A percentile compares a stretch with the other conserved stretches of the same genome.
phyloP scores from a whole-genome alignment of 1,140 invertebrate genomes.

The Hyles euphorbiae region DNA sequence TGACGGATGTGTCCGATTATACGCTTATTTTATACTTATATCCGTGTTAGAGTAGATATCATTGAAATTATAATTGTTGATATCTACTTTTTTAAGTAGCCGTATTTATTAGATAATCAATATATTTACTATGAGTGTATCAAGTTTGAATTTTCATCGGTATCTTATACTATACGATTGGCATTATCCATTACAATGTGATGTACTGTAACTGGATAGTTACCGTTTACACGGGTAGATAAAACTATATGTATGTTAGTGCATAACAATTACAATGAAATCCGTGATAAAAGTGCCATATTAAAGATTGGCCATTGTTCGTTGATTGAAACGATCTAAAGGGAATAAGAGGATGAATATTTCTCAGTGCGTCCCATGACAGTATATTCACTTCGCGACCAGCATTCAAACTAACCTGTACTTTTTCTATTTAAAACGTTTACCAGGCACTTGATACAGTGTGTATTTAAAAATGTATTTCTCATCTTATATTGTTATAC shows the following conservation, averaged over 20 bases:
- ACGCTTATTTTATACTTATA: slow-evolving; percentile 73
- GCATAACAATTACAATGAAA: slow-evolving; percentile 30
- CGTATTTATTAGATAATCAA: slow-evolving; percentile 36
- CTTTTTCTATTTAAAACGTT: neutral
- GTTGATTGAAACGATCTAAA: slow-evolving; percentile 8
- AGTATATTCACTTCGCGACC: slow-evolving; percentile 15
- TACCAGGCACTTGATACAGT: slow-evolving; percentile 1
- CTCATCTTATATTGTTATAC: slow-evolving; percentile 35
- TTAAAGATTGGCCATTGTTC: slow-evolving; percentile 33
- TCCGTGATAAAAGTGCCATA: slow-evolving; percentile 55
- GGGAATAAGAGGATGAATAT: slow-evolving; percentile 11
- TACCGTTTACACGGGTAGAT: slow-evolving; percentile 52
- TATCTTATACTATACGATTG: slow-evolving; percentile 8
- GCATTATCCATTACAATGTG: slow-evolving; percentile 19
- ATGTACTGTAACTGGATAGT: slow-evolving; percentile 16
- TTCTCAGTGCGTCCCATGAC: slow-evolving; percentile 42
- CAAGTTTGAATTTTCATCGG: slow-evolving; percentile 15
- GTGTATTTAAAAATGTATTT: slow-evolving; percentile 10
- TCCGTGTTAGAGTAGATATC: slow-evolving; percentile 60
- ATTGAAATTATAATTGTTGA: slow-evolving; percentile 51
- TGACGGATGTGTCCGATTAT: slow-evolving; percentile 63
- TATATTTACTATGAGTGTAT: slow-evolving; percentile 25
- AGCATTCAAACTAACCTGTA: too few species aligned
- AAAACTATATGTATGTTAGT: slow-evolving; percentile 32
- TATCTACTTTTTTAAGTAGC: slow-evolving; percentile 57